These are phyloP conservation scores for Ptilodon capucinus DNA, from an alignment of 2,888 invertebrate genomes.

Conservation along the genomic window DNA sequence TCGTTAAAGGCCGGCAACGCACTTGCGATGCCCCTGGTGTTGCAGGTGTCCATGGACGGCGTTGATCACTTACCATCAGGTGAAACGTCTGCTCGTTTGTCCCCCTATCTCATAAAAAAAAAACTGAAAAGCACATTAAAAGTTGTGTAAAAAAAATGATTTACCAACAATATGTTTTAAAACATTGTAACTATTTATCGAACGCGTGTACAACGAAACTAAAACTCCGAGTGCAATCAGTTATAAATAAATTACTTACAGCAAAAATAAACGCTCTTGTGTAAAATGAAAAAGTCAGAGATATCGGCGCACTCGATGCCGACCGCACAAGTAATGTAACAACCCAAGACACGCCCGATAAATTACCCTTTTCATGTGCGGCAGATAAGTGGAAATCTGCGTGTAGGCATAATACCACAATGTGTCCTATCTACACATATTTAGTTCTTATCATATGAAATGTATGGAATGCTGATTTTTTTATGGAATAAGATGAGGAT, in stretches of 20 bases:
- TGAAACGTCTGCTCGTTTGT: too few relatives aligned
- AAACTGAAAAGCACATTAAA: too few relatives aligned
- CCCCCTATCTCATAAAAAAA: too few relatives aligned
- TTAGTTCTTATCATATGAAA: neutral
- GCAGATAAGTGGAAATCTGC: neutral
- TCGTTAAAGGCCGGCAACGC: too few relatives aligned
- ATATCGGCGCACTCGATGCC: neutral
- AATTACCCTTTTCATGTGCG: conserved; percentile 1
- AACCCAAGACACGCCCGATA: neutral
- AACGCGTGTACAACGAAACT: neutral
- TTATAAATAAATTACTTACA: neutral
- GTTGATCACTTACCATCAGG: too few relatives aligned
- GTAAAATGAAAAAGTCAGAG: neutral
- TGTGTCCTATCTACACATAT: neutral
- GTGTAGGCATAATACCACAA: neutral
- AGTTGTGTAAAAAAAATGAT: too few relatives aligned
- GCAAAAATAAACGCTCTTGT: neutral
- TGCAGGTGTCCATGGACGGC: too few relatives aligned
- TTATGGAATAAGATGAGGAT: too few relatives aligned
- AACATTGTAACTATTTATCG: too few relatives aligned
- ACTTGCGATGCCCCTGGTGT: too few relatives aligned
- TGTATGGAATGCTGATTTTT: too few relatives aligned
- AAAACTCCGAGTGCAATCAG: neutral
- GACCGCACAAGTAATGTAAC: neutral
- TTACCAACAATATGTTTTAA: too few relatives aligned